Percentiles rank a stretch among this genome's conserved stretches.
phyloP scores from a whole-genome alignment of 2,797 vertebrate species.

The Cyclopterus lumpus region DNA sequence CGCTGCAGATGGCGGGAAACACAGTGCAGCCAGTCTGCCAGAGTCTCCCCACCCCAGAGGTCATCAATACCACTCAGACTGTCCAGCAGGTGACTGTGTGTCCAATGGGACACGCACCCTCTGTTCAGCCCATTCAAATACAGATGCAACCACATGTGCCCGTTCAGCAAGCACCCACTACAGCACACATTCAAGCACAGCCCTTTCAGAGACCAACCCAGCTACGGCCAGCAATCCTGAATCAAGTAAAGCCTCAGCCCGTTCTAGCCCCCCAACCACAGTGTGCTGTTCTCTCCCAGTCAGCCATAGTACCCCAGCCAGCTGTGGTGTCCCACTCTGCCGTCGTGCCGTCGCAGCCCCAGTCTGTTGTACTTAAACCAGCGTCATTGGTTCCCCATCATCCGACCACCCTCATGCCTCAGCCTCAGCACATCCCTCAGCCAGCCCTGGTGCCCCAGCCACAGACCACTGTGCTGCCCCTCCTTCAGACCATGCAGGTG shows the following conservation, averaged over 20 bases:
- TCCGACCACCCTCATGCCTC: conserved; percentile 80
- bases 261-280: conserved; percentile 68
- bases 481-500: conserved; percentile 97
- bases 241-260: conserved; percentile 63
- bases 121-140: conserved; percentile 85
- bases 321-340: conserved; percentile 73
- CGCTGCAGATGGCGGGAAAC: conserved; percentile 94
- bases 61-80: conserved; percentile 71
- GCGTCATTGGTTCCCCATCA: conserved; percentile 76
- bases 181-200: conserved; percentile 75
- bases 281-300: conserved; percentile 77
- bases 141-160: conserved; percentile 80
- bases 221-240: conserved; percentile 71
- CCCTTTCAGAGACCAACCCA: conserved; percentile 71
- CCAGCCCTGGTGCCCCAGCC: conserved; percentile 79
- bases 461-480: conserved; percentile 88
- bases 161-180: conserved; percentile 77
- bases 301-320: conserved; percentile 74
- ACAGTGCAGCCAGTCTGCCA: conserved; percentile 92
- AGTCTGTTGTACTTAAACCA: conserved; percentile 75
- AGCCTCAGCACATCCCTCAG: conserved; percentile 65
- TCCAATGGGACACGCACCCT: conserved; percentile 79
- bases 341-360: conserved; percentile 67
- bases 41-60: conserved; percentile 79
- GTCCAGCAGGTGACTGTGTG: conserved; percentile 81